A percentile compares a stretch with the other conserved stretches of the same genome.
phyloP scores from a whole-genome alignment of 1,140 invertebrate species.

The Andrena cerasifolii region DNA sequence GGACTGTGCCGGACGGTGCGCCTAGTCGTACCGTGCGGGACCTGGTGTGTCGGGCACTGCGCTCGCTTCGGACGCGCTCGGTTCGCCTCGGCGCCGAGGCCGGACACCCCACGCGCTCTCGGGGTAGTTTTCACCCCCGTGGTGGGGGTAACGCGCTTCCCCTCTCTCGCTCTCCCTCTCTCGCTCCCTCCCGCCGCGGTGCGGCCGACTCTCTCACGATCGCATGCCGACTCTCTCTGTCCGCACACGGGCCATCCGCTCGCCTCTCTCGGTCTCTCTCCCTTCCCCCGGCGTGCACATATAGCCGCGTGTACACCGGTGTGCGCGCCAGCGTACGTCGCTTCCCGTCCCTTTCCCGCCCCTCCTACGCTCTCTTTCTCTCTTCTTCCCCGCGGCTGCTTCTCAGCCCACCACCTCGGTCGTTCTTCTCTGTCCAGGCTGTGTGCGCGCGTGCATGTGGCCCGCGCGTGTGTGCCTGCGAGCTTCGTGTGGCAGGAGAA shows the following conservation, averaged over 20 bases:
- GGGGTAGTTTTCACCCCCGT: slow-evolving; percentile 80
- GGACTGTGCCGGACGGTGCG: slow-evolving; percentile 82
- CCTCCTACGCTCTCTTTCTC: background rate
- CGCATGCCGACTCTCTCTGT: background rate
- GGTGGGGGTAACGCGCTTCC: slow-evolving; percentile 72
- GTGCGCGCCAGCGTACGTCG: slow-evolving; percentile 15
- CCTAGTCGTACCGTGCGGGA: slow-evolving; percentile 79
- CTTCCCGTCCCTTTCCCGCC: slow-evolving; percentile 28
- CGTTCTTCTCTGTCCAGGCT: slow-evolving; percentile 21
- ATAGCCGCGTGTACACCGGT: slow-evolving; percentile 16
- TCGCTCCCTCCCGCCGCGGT: background rate
- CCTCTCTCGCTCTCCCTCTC: slow-evolving; percentile 23
- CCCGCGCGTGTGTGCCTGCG: too few species aligned
- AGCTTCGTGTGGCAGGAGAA: background rate
- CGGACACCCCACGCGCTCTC: slow-evolving; percentile 80
- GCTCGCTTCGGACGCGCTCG: slow-evolving; percentile 80
- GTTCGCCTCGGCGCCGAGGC: slow-evolving; percentile 74
- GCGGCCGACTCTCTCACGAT: background rate
- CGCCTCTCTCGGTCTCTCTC: slow-evolving; percentile 18
- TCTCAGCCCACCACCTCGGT: slow-evolving; percentile 26
- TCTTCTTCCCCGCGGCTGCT: slow-evolving; percentile 22
- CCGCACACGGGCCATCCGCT: background rate
- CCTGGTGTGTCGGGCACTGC: slow-evolving; percentile 80
- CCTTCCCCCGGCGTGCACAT: slow-evolving; percentile 30
- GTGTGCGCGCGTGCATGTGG: too few species aligned